These are phyloP conservation scores for Halesus radiatus DNA, from an alignment of 1,140 invertebrate genomes.

Conservation along the genomic window DNA sequence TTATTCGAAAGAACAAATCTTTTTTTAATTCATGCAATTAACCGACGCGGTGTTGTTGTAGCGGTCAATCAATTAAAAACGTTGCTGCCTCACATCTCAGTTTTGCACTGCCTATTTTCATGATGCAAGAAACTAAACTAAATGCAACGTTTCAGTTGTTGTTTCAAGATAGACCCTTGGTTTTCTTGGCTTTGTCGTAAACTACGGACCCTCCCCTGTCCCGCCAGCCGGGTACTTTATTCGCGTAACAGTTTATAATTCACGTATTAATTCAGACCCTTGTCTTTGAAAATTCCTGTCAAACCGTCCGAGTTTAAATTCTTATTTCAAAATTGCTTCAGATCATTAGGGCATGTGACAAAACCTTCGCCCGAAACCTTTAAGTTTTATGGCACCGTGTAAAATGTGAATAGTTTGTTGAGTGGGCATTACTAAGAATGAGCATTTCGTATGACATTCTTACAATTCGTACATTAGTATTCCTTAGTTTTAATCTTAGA, in stretches of 20 bases:
- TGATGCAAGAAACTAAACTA: no score
- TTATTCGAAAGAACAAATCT: no score
- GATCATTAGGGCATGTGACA: neutral
- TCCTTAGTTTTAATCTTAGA: no score
- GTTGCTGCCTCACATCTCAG: no score
- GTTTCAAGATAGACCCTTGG: no score
- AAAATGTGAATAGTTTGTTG: neutral
- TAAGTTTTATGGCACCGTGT: neutral
- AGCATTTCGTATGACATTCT: neutral
- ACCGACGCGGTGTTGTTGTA: no score
- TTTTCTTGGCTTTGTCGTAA: no score
- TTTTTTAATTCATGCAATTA: no score
- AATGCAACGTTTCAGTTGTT: no score
- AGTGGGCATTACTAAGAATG: neutral
- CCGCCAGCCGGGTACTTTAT: neutral
- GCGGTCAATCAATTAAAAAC: no score
- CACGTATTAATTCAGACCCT: conserved; percentile 12
- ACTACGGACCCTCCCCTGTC: no score
- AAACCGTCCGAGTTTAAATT: conserved; percentile 10
- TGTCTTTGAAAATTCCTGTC: neutral
- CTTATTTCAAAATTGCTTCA: conserved; percentile 5
- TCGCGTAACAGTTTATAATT: neutral
- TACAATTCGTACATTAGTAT: neutral
- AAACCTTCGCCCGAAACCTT: neutral
- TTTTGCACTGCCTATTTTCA: no score